These are phyloP conservation scores for Salarias fasciatus DNA, from an alignment of 2,797 vertebrate genomes.

Conservation along the genomic window DNA sequence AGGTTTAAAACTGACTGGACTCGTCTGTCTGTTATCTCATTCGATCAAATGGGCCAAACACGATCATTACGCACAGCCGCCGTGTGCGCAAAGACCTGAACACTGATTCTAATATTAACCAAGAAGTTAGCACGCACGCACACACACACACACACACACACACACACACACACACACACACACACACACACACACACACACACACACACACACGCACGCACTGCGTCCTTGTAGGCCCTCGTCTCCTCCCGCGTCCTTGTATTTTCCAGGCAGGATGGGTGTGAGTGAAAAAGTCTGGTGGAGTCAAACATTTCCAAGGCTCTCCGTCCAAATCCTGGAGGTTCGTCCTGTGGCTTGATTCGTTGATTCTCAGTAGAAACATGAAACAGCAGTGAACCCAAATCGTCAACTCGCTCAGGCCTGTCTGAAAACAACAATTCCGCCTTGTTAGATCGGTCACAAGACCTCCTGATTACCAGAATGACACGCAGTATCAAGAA, in stretches of 20 bases:
- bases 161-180: slow-evolving; percentile 33
- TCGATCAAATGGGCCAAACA: slow-evolving; percentile 6
- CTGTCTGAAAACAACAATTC: too few species aligned
- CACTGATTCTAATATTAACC: too few species aligned
- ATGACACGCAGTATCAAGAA: too few species aligned
- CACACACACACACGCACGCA: slow-evolving; percentile 29
- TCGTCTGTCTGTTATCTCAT: background rate
- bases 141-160: slow-evolving; percentile 30
- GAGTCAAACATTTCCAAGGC: slow-evolving; percentile 50
- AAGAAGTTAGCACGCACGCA: too few species aligned
- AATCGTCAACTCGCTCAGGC: too few species aligned
- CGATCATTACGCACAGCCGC: slow-evolving; percentile 37
- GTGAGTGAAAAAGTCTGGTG: slow-evolving; percentile 49
- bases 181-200: slow-evolving; percentile 14
- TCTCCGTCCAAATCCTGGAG: slow-evolving; percentile 18
- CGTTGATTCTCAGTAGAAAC: background rate
- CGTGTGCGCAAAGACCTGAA: slow-evolving; percentile 14
- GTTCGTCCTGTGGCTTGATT: too few species aligned
- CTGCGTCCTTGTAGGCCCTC: slow-evolving; percentile 24
- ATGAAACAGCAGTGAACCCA: too few species aligned
- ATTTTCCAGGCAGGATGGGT: slow-evolving; percentile 72
- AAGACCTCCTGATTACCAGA: too few species aligned
- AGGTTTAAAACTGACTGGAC: slow-evolving; percentile 6
- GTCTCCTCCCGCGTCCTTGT: slow-evolving; percentile 46
- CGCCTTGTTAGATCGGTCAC: too few species aligned